Percentiles rank a stretch among this genome's conserved stretches.
Evolutionary conservation across 2,888 invertebrate genomes (phyloP).

Genomic region (Erebia ligea): DNA sequence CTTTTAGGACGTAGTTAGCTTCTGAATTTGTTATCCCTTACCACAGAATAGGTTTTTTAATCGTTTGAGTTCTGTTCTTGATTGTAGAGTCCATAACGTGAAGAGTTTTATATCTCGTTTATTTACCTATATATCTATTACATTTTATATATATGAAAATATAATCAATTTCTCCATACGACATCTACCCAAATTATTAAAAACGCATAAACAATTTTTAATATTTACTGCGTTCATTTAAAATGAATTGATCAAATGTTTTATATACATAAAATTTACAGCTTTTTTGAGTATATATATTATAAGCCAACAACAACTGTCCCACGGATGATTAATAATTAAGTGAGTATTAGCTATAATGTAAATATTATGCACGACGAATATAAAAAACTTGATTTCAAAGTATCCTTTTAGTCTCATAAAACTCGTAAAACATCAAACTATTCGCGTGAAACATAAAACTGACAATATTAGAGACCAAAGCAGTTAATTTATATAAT

Average conservation of each 20-base stretch:
- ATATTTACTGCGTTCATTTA: background rate
- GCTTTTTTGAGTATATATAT: slow-evolving; percentile 6
- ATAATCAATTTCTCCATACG: background rate
- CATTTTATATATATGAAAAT: background rate
- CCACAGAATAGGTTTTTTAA: too few species aligned
- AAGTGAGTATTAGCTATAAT: background rate
- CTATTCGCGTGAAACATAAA: slow-evolving; percentile 17
- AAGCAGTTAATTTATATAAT: slow-evolving; percentile 9
- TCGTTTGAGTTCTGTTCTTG: too few species aligned
- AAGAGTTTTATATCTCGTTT: background rate
- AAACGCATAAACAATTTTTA: background rate
- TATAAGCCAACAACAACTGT: slow-evolving; percentile 10
- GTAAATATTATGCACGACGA: background rate
- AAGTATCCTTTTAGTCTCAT: slow-evolving; percentile 7
- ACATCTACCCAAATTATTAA: background rate
- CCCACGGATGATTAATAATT: slow-evolving; percentile 1
- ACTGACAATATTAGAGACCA: slow-evolving; percentile 2
- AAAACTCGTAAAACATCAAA: slow-evolving; percentile 13
- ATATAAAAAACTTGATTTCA: background rate
- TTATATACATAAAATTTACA: slow-evolving; percentile 2
- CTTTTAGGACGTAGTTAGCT: too few species aligned
- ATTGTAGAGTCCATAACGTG: too few species aligned
- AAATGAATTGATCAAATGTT: background rate
- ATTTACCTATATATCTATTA: too few species aligned
- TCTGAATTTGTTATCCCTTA: too few species aligned